Evolutionary conservation across 2,113 vertebrate species (phyloP).

Genomic region (Oxyruncus cristatus): DNA sequence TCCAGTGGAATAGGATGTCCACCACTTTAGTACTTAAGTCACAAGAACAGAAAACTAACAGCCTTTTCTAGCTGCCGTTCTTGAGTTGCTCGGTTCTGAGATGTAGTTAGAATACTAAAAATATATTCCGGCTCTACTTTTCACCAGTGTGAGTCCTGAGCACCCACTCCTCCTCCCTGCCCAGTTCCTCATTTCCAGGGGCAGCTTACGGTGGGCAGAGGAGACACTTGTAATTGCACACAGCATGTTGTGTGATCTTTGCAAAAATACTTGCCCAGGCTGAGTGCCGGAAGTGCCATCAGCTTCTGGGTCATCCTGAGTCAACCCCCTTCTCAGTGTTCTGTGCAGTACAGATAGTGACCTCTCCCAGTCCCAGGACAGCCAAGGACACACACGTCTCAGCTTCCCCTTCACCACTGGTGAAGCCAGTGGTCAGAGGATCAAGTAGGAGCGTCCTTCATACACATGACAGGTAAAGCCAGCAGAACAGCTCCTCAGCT

Average conservation of each 20-base stretch:
- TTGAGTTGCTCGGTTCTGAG: not conserved
- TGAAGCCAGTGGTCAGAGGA: not conserved
- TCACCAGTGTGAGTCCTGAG: not conserved
- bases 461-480: not conserved
- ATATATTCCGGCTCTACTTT: not conserved
- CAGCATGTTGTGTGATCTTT: not conserved
- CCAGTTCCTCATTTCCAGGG: not conserved
- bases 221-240: not conserved
- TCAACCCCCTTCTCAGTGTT: not conserved
- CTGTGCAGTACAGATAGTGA: not conserved
- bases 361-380: not conserved
- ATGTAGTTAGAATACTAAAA: not conserved
- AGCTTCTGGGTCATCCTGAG: not conserved
- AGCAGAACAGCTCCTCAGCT: not conserved
- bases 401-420: not conserved
- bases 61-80: not conserved
- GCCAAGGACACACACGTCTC: not conserved
- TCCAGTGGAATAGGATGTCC: not conserved
- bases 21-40: not conserved
- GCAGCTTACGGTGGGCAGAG: not conserved
- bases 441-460: fast-evolving
- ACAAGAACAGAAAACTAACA: not conserved
- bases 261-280: not conserved
- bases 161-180: not conserved
- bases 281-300: not conserved